These are phyloP conservation scores for Poecilia gillii DNA, from an alignment of 2,797 vertebrate genomes.

Conservation along the genomic window DNA sequence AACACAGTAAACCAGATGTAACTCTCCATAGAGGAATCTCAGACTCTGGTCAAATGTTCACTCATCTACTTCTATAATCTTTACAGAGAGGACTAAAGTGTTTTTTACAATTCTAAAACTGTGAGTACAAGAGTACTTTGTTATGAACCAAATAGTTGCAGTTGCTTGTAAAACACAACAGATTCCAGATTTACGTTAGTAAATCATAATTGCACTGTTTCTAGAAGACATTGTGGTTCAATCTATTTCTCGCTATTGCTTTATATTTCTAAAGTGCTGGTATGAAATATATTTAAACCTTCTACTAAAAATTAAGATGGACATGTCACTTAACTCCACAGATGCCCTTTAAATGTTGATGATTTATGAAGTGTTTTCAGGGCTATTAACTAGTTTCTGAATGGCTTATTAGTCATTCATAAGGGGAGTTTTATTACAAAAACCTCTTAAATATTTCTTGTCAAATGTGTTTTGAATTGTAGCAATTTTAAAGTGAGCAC, in stretches of 20 bases:
- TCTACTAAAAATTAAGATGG: background rate
- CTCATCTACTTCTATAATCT: background rate
- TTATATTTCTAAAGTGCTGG: background rate
- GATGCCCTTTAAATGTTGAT: background rate
- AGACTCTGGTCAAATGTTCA: background rate
- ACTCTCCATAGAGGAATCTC: background rate
- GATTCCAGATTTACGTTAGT: background rate
- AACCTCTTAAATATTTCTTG: background rate
- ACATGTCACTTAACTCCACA: background rate
- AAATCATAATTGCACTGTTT: background rate
- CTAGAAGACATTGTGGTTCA: background rate
- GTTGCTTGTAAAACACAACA: background rate
- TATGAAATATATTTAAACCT: background rate
- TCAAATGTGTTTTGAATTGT: background rate
- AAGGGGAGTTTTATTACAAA: background rate
- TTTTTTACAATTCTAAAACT: background rate
- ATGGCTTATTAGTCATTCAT: background rate
- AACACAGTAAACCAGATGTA: background rate
- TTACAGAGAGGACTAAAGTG: background rate
- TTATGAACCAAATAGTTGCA: background rate
- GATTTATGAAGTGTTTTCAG: background rate
- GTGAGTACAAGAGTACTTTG: background rate
- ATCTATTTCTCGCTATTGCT: background rate
- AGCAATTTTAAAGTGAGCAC: background rate
- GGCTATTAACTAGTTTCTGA: background rate